Evolutionary conservation across 2,888 invertebrate genomes (phyloP).

Genomic region (Bellardia bayeri): DNA sequence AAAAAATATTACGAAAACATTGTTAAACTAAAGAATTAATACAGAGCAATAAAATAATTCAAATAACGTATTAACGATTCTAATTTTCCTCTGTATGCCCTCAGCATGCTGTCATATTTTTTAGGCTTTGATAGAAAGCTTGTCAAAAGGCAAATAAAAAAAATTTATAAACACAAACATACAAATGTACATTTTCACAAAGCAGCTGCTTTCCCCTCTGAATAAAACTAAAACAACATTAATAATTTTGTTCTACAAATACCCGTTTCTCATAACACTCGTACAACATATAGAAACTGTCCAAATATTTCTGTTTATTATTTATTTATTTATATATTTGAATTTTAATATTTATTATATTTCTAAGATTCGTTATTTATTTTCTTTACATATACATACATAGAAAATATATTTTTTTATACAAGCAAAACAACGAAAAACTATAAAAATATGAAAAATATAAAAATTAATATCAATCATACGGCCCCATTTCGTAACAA

Average conservation of each 20-base stretch:
- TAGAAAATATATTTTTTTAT: neutral
- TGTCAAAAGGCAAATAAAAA: constrained; percentile 7
- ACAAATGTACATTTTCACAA: neutral
- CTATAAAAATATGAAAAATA: neutral
- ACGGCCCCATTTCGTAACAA: constrained; percentile 13
- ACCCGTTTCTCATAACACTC: neutral
- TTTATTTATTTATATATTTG: neutral
- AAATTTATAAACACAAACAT: neutral
- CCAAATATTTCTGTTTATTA: neutral
- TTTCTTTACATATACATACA: neutral
- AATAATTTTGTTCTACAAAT: neutral
- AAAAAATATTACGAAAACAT: neutral
- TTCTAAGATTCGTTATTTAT: neutral
- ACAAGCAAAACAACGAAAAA: neutral
- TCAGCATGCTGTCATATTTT: neutral
- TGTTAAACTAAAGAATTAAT: neutral
- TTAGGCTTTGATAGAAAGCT: neutral
- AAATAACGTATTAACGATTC: neutral
- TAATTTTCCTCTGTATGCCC: neutral
- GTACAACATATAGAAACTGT: neutral
- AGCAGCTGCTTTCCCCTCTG: neutral
- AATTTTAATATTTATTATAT: constrained; percentile 2
- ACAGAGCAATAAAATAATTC: neutral
- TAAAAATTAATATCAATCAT: constrained; percentile 45
- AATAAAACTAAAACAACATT: neutral